phyloP scores from a whole-genome alignment of 2,797 vertebrate species.

The Oreochromis grahami region DNA sequence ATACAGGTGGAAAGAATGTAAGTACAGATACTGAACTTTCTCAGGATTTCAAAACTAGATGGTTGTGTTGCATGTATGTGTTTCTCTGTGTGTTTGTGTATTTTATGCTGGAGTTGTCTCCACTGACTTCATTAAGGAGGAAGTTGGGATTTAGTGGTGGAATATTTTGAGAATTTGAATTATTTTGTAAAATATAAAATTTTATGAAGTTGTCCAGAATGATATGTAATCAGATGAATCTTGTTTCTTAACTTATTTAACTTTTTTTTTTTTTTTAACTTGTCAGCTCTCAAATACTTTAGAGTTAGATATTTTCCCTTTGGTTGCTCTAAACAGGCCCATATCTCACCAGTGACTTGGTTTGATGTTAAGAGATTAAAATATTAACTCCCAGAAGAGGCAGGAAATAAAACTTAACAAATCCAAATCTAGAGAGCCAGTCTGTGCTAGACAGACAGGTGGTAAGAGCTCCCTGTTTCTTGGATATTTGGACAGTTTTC shows the following conservation, averaged over 20 bases:
- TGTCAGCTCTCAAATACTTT: not conserved
- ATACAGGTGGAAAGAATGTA: slow-evolving; percentile 26
- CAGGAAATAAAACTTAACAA: not conserved
- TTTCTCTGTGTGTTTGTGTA: not conserved
- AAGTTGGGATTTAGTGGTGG: not conserved
- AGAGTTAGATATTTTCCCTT: not conserved
- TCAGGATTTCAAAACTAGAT: not conserved
- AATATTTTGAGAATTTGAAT: not conserved
- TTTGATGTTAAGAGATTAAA: not conserved
- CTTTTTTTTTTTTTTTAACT: not conserved
- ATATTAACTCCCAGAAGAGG: not conserved
- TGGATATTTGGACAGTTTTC: not conserved
- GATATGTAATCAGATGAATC: not conserved
- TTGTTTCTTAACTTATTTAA: not conserved
- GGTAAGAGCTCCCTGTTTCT: not conserved
- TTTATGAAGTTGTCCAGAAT: not conserved
- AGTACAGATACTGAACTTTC: slow-evolving; percentile 19
- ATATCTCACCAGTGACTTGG: not conserved
- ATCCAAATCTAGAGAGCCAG: not conserved
- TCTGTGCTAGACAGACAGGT: not conserved
- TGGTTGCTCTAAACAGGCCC: not conserved
- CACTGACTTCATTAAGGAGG: not conserved
- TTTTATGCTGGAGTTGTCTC: not conserved
- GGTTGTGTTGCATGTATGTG: not conserved
- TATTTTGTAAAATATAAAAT: not conserved